Base-by-base conservation (phyloP, 2,888 invertebrate genomes). In the Nymphalis c-album region DNA sequence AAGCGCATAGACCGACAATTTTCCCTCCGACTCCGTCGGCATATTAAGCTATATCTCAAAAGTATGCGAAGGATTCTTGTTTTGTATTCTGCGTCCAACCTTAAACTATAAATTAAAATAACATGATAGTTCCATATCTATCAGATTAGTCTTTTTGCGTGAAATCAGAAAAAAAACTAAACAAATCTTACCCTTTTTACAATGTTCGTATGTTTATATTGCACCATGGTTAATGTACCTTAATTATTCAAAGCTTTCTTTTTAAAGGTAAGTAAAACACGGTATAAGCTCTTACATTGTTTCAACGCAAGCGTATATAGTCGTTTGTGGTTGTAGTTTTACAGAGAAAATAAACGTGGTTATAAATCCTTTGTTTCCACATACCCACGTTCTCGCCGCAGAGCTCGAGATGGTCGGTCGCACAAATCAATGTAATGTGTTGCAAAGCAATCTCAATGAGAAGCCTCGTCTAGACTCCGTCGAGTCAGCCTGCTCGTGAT, bases 351-450 rank as follows among this genome's bases (percentile, higher is more conserved):
- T 55, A 60, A 60, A 65, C 31, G 60, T 60, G 53, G 45, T 57
- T 60, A 68, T 68, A 68, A 68, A 68, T 68, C 69, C 68, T 70
- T 68, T 73, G 70, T 71, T 69, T 58, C 66, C 64, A 58, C 17
- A 48, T 63, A 53, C 60, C 45, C 26, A 63, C 26, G 40, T 61
- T 31, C 63, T 46, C 55, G 26, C 58, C 61, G 68, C 69, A 61
- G 55, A 31, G 51, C 67, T 35, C 64, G 60, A 58, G 63, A 53
- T 80, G 80, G 76, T 78, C 71, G 78, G 75, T 77, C 75, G 80
- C 80, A 83, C 82, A 83, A 84, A 87, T 85, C 85, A 85, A 86
- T 83, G 82, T 83, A 79, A 83, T 81, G 76, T 80, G 78, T 78
- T 78, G 64, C 72, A 71, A 78, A 77, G 79, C 80, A 79, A 81